These are phyloP conservation scores for Xylophagus ater DNA, from an alignment of 2,888 invertebrate species.

Conservation along the genomic window DNA sequence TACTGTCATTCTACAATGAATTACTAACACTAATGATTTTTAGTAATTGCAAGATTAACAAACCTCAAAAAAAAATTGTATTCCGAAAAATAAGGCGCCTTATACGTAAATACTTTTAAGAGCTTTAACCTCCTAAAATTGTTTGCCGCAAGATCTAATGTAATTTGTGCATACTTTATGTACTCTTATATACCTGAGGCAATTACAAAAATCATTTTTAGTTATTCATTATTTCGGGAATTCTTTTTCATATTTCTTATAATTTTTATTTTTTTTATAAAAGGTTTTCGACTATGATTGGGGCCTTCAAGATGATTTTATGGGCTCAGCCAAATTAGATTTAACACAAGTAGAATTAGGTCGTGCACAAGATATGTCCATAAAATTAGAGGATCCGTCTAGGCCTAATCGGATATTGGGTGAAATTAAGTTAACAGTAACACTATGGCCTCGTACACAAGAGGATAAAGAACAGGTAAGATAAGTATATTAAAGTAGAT, in stretches of 20 bases:
- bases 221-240: too few species aligned
- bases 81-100: too few species aligned
- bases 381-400: constrained; percentile 69
- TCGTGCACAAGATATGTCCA: constrained; percentile 60
- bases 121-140: too few species aligned
- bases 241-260: not conserved
- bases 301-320: constrained; percentile 94
- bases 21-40: too few species aligned
- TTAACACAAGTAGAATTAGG: constrained; percentile 72
- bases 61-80: too few species aligned
- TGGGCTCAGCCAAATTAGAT: constrained; percentile 84
- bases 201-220: too few species aligned
- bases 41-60: too few species aligned
- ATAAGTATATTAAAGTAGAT: too few species aligned
- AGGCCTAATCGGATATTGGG: constrained; percentile 62
- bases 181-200: too few species aligned
- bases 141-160: too few species aligned
- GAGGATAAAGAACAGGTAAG: constrained; percentile 89
- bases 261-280: constrained; percentile 11
- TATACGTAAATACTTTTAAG: too few species aligned
- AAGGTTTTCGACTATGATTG: constrained; percentile 96
- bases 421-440: constrained; percentile 69
- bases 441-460: constrained; percentile 84
- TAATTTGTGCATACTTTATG: too few species aligned
- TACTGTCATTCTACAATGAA: not conserved